Evolutionary conservation across 2,797 vertebrate genomes (phyloP).

Genomic region (Psittacula derbiana): DNA sequence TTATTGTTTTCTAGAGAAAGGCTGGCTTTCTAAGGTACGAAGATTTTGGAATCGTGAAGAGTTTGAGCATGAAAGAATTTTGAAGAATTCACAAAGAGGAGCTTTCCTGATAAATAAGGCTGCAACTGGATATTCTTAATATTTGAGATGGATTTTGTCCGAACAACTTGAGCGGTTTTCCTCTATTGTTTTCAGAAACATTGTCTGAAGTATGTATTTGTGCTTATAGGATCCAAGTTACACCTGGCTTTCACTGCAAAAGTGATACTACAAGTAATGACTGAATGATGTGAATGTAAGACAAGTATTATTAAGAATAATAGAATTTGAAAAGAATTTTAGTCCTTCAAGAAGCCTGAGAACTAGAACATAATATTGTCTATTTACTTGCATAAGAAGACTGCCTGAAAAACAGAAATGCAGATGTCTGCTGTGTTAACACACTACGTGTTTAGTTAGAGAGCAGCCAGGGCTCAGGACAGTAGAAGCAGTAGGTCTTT

Average conservation of each 20-base stretch:
- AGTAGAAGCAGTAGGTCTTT: background rate
- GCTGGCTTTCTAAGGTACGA: background rate
- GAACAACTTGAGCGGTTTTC: background rate
- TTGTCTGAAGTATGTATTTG: background rate
- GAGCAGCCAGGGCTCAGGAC: background rate
- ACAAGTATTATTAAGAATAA: background rate
- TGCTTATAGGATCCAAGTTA: background rate
- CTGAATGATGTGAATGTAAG: background rate
- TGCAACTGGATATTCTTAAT: background rate
- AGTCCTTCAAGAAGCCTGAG: background rate
- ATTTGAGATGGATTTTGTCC: background rate
- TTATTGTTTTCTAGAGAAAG: background rate
- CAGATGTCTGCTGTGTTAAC: background rate
- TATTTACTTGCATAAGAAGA: background rate
- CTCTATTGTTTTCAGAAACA: background rate
- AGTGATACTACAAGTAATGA: background rate
- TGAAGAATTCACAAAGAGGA: background rate
- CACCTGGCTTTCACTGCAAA: background rate
- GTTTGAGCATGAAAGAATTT: background rate
- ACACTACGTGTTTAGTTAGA: rapidly evolving
- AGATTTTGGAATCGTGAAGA: background rate
- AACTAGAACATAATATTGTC: background rate
- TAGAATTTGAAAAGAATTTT: background rate
- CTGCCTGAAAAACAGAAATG: background rate
- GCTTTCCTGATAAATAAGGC: background rate